phyloP scores from a whole-genome alignment of 2,113 vertebrate genomes.

The Gobiocypris rarus region DNA sequence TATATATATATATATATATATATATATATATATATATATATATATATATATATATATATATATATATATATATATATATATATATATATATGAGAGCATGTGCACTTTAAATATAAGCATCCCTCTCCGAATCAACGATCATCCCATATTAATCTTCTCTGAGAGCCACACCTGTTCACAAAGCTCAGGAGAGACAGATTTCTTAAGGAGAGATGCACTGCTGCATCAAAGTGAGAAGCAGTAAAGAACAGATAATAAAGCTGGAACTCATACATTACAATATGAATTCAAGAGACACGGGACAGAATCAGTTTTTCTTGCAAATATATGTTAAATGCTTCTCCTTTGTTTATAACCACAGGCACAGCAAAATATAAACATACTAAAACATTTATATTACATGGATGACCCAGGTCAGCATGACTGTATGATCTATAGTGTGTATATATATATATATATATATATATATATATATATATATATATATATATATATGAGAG shows the following conservation, averaged over 20 bases:
- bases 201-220: neutral
- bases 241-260: neutral
- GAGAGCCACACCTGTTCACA: slow-evolving; percentile 16
- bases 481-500: too few relatives aligned
- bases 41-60: too few relatives aligned
- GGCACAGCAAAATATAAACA: neutral
- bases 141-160: neutral
- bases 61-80: too few relatives aligned
- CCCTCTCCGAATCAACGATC: neutral
- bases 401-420: neutral
- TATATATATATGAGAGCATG: too few relatives aligned
- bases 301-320: neutral
- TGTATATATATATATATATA: too few relatives aligned
- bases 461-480: too few relatives aligned
- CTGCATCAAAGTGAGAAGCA: neutral
- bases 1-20: too few relatives aligned
- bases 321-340: neutral
- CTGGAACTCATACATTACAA: neutral
- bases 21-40: too few relatives aligned
- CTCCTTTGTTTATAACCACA: neutral
- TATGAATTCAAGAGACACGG: neutral
- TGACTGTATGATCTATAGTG: neutral
- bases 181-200: neutral
- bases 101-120: neutral
- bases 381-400: too few relatives aligned